Conservation (phyloP, 2,797 vertebrate species). For the Octomys mimax region DNA sequence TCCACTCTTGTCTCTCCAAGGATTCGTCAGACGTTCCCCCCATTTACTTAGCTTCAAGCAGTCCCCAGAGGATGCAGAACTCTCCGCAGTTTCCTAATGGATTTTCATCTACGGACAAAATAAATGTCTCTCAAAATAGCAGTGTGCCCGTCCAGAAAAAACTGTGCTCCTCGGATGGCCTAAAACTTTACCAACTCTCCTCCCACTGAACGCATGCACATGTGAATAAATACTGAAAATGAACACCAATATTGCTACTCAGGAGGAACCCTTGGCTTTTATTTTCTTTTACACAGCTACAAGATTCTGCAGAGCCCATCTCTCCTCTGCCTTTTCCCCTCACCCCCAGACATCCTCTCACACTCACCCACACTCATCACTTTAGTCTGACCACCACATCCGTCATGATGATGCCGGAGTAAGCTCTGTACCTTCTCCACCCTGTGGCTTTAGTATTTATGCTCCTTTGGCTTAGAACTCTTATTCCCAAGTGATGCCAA, state of each 20-base stretch:
- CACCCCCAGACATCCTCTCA: neutral
- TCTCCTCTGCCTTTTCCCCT: neutral
- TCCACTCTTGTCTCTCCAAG: constrained; percentile 48
- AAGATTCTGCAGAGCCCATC: neutral
- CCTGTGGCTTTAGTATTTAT: neutral
- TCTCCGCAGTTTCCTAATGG: constrained; percentile 76
- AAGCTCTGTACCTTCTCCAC: neutral
- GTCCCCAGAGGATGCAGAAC: constrained; percentile 63
- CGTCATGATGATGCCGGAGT: neutral
- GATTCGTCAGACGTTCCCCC: constrained; percentile 55
- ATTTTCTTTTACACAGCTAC: neutral
- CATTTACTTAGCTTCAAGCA: constrained; percentile 71
- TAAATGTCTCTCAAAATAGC: constrained; percentile 82
- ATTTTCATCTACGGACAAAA: constrained; percentile 83
- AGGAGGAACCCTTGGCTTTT: neutral
- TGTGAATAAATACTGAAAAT: neutral
- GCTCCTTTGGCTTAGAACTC: neutral
- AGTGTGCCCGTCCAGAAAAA: constrained; percentile 73
- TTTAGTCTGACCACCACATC: neutral
- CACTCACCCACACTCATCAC: neutral
- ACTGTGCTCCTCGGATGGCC: neutral
- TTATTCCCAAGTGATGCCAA: neutral
- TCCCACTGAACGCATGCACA: neutral
- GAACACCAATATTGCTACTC: neutral
- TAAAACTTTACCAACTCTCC: neutral